phyloP scores from a whole-genome alignment of 2,113 vertebrate species.

The Arizona elegans region DNA sequence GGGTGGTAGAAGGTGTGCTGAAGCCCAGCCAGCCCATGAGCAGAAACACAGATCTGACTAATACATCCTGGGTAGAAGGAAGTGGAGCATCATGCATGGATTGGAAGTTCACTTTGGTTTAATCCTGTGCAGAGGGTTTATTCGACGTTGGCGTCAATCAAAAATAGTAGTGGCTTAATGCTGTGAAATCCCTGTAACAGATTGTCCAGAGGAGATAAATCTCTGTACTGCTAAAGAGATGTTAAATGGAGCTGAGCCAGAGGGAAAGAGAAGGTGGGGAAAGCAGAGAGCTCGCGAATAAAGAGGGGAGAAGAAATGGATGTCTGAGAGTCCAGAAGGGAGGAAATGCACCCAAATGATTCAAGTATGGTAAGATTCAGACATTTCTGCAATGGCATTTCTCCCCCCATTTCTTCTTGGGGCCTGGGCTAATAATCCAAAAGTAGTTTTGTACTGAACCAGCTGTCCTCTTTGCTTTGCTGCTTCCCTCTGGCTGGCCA shows the following conservation, averaged over 20 bases:
- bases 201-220: slow-evolving; percentile 56
- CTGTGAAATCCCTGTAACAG: slow-evolving; percentile 59
- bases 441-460: not conserved
- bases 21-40: not conserved
- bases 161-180: slow-evolving; percentile 70
- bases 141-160: slow-evolving; percentile 55
- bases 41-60: not conserved
- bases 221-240: not conserved
- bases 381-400: not conserved
- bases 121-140: slow-evolving; percentile 61
- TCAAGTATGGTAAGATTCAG: not conserved
- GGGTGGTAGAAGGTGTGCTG: not conserved
- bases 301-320: not conserved
- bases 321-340: not conserved
- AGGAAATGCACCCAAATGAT: not conserved
- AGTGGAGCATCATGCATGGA: slow-evolving; percentile 45
- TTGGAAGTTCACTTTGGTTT: slow-evolving; percentile 64
- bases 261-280: not conserved
- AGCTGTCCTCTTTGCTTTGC: too few relatives aligned
- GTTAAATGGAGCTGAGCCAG: not conserved
- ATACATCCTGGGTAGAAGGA: slow-evolving; percentile 41
- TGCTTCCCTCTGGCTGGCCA: not conserved
- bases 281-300: not conserved
- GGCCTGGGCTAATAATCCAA: not conserved
- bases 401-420: not conserved